A percentile compares a stretch with the other conserved stretches of the same genome.
Evolutionary conservation across 2,113 vertebrate genomes (phyloP).

Genomic region (Vimba vimba): DNA sequence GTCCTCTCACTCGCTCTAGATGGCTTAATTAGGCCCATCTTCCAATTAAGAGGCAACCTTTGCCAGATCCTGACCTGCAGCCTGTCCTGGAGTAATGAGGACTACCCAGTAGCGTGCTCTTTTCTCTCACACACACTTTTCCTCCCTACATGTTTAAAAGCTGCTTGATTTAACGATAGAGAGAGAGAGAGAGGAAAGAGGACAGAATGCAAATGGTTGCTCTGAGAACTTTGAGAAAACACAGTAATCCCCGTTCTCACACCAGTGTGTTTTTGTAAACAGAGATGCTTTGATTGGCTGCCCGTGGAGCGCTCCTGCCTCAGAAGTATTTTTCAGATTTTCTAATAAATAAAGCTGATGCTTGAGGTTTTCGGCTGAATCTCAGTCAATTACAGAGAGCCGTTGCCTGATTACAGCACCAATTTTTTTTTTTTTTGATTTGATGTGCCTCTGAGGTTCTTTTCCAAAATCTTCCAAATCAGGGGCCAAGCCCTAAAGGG

Average conservation of each 20-base stretch:
- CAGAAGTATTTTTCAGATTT: neutral
- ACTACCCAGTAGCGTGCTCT: slow-evolving; percentile 64
- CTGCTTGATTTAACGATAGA: slow-evolving; percentile 61
- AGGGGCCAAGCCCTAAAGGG: no score
- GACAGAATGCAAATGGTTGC: neutral
- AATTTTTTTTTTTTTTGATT: neutral
- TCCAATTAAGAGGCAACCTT: slow-evolving; percentile 71
- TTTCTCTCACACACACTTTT: slow-evolving; percentile 46
- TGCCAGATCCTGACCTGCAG: slow-evolving; percentile 70
- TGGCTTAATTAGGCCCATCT: slow-evolving; percentile 67
- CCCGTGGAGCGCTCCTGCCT: neutral
- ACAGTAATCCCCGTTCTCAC: slow-evolving; percentile 30
- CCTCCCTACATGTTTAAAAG: neutral
- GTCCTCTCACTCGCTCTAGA: slow-evolving; percentile 29
- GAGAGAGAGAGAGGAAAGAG: neutral
- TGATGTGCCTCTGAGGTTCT: neutral
- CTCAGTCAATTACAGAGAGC: neutral
- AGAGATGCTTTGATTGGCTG: slow-evolving; percentile 21
- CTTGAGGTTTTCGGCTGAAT: neutral
- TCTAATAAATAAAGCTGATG: neutral
- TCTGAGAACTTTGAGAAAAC: slow-evolving; percentile 58
- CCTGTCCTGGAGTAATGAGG: slow-evolving; percentile 58
- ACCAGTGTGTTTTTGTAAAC: slow-evolving; percentile 12
- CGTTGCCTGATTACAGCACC: neutral
- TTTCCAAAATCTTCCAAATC: neutral